phyloP scores from a whole-genome alignment of 2,797 vertebrate genomes.

The Streptopelia turtur region DNA sequence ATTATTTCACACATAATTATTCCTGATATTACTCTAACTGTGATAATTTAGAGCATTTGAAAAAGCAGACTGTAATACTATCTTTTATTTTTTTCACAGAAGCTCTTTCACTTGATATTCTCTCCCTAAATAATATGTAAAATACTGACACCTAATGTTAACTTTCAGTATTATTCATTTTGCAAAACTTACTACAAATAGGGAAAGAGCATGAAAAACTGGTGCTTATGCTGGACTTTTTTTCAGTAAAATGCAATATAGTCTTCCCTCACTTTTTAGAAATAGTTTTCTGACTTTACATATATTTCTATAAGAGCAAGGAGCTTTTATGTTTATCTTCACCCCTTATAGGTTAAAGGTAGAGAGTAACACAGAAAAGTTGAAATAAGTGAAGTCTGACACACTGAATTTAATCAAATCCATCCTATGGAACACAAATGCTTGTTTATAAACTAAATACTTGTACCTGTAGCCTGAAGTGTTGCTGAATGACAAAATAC shows the following conservation, averaged over 20 bases:
- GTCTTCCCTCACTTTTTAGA: not conserved
- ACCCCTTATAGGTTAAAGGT: not conserved
- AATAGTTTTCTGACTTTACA: not conserved
- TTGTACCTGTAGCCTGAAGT: not conserved
- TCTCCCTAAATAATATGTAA: conserved; percentile 78
- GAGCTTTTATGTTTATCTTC: not conserved
- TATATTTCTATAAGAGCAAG: not conserved
- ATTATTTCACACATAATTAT: conserved; percentile 46
- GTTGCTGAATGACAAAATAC: not conserved
- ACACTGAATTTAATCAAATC: not conserved
- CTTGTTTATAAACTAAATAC: not conserved
- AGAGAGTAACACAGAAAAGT: not conserved
- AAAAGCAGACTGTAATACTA: conserved; percentile 28
- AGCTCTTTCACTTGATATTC: conserved; percentile 40
- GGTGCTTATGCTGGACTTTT: not conserved
- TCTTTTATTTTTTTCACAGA: not conserved
- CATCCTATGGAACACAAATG: not conserved
- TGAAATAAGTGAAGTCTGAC: not conserved
- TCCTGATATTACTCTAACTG: conserved; percentile 23
- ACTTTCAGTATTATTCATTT: conserved; percentile 77
- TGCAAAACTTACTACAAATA: not conserved
- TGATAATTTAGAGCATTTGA: conserved; percentile 26
- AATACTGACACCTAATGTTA: conserved; percentile 83
- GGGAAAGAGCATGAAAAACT: not conserved
- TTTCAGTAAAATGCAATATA: not conserved